Evolutionary conservation across 2,888 invertebrate genomes (phyloP).

Genomic region (Seira ritae): DNA sequence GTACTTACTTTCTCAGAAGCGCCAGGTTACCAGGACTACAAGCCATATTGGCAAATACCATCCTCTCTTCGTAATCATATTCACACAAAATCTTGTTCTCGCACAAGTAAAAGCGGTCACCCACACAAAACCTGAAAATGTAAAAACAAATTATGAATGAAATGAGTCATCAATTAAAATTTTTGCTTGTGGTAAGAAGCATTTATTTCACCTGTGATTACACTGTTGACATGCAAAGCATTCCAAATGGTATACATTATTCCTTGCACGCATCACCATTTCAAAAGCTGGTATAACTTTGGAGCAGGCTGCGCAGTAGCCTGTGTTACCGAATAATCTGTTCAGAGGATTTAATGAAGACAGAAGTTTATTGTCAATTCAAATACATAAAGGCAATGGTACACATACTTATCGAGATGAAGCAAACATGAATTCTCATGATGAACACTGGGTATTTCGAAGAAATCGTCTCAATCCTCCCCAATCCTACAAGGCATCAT

Average conservation of each 20-base stretch:
- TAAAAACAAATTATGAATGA: slow-evolving; percentile 34
- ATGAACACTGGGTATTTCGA: too few relatives aligned
- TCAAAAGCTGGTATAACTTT: slow-evolving; percentile 99
- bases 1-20: slow-evolving; percentile 90
- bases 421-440: background rate
- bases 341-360: too few relatives aligned
- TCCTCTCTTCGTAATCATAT: slow-evolving; percentile 94
- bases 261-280: slow-evolving; percentile 98
- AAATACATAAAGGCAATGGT: too few relatives aligned
- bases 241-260: slow-evolving; percentile 97
- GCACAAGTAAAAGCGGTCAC: slow-evolving; percentile 93
- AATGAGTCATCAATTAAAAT: slow-evolving; percentile 15
- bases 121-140: slow-evolving; percentile 92
- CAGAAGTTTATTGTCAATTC: too few relatives aligned
- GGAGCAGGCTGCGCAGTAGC: slow-evolving; percentile 97
- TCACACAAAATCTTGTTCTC: slow-evolving; percentile 96
- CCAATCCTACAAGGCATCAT: too few relatives aligned
- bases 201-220: slow-evolving; percentile 89
- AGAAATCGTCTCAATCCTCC: too few relatives aligned
- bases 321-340: slow-evolving; percentile 95
- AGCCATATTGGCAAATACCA: slow-evolving; percentile 90
- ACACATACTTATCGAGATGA: too few relatives aligned
- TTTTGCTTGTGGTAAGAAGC: background rate
- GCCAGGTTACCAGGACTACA: slow-evolving; percentile 82
- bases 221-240: slow-evolving; percentile 99